A percentile compares a stretch with the other conserved stretches of the same genome.
These are phyloP conservation scores for Clarias macrocephalus DNA, from an alignment of 2,113 vertebrate genomes.

Conservation along the genomic window DNA sequence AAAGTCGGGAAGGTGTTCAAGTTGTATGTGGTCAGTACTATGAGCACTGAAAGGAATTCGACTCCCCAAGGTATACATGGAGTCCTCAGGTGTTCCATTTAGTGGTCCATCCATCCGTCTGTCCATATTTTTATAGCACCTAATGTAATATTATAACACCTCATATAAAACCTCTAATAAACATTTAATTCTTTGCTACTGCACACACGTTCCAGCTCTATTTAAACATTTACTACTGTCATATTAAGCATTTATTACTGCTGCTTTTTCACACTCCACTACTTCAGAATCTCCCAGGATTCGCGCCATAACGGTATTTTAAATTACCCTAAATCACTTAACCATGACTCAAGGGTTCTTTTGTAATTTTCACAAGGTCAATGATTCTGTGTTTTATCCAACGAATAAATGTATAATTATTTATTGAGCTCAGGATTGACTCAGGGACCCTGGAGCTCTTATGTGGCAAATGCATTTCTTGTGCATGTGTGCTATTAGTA, in stretches of 20 bases:
- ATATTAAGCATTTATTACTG: not conserved
- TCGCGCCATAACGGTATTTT: not conserved
- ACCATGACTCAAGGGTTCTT: not conserved
- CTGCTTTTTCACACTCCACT: not conserved
- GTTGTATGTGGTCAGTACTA: not conserved
- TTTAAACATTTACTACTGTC: no score
- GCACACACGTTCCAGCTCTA: no score
- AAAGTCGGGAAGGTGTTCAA: not conserved
- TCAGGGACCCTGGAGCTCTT: not conserved
- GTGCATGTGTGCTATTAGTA: not conserved
- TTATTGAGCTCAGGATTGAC: not conserved
- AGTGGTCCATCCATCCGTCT: not conserved
- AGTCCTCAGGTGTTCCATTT: not conserved
- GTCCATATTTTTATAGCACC: not conserved
- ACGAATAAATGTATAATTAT: not conserved
- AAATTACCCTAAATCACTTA: not conserved
- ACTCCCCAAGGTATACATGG: not conserved
- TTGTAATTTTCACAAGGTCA: conserved; percentile 2
- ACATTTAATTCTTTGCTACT: no score
- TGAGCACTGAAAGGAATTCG: not conserved
- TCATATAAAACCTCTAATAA: not conserved
- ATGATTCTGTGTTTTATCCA: not conserved
- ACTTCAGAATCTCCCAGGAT: not conserved
- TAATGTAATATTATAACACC: not conserved
- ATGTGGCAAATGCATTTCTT: not conserved